Conservation (phyloP, 2,888 invertebrate genomes). For the Drosophila fulvimacula region DNA sequence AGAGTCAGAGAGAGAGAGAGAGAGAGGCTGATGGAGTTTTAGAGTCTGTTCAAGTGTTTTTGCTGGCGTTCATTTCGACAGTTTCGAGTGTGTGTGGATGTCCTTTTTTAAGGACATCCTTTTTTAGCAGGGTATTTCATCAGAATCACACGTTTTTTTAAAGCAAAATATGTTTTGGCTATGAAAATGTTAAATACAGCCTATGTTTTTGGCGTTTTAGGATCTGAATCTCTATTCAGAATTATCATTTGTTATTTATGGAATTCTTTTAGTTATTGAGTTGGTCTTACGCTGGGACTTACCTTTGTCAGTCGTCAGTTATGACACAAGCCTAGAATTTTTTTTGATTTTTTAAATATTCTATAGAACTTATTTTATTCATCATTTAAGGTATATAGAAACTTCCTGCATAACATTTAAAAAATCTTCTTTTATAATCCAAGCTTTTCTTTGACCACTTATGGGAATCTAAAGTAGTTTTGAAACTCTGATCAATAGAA, state of each 20-base stretch:
- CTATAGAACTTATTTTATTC: too few species aligned
- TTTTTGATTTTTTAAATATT: too few species aligned
- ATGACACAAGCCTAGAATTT: too few species aligned
- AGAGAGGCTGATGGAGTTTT: neutral
- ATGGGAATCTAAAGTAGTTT: too few species aligned
- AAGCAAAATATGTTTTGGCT: neutral
- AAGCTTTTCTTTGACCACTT: too few species aligned
- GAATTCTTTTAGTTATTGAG: neutral
- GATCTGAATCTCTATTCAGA: neutral
- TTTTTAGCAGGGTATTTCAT: constrained; percentile 2
- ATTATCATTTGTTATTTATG: neutral
- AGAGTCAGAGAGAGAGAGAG: neutral
- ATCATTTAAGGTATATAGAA: too few species aligned
- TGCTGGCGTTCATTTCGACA: constrained; percentile 43
- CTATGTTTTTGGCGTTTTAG: neutral
- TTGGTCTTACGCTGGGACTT: too few species aligned
- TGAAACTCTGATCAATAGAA: too few species aligned
- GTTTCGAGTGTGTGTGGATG: constrained; percentile 40
- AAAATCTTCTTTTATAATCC: too few species aligned
- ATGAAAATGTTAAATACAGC: neutral
- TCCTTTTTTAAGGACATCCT: constrained; percentile 17
- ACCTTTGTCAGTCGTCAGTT: too few species aligned
- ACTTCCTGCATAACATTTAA: too few species aligned
- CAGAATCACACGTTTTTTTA: neutral
- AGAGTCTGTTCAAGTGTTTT: constrained; percentile 33